Percentiles rank a stretch among this genome's conserved stretches.
Conservation (phyloP, 2,113 vertebrate genomes). For the Bambusicola thoracicus region DNA sequence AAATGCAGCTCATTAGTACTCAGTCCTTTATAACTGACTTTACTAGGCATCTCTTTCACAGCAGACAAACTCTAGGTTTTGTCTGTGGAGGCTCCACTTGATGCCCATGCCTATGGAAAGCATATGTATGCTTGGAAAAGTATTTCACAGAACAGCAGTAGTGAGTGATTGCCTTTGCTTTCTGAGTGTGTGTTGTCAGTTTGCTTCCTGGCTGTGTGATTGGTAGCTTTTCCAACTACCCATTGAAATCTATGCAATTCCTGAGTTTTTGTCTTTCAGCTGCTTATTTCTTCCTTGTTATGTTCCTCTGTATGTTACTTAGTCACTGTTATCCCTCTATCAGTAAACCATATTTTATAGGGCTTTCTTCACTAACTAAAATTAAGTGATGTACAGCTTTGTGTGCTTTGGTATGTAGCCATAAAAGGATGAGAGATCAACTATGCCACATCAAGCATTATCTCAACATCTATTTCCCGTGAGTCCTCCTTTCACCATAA, state of each 20-base stretch:
- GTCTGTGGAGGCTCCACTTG: not conserved
- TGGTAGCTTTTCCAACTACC: not conserved
- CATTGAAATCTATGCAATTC: not conserved
- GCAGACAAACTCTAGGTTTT: not conserved
- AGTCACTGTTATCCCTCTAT: not conserved
- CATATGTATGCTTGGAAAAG: rapidly evolving
- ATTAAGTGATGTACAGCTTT: not conserved
- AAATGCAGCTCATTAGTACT: not conserved
- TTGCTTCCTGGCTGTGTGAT: not conserved
- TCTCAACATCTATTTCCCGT: not conserved
- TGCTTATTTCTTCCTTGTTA: not conserved
- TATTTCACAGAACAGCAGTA: not conserved
- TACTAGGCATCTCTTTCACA: not conserved
- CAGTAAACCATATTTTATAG: not conserved
- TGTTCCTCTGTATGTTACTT: not conserved
- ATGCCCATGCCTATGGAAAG: not conserved
- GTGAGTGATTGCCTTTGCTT: not conserved
- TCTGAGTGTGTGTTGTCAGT: not conserved
- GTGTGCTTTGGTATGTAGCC: not conserved
- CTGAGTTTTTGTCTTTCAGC: not conserved
- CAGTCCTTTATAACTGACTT: not conserved
- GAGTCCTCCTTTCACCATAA: not conserved
- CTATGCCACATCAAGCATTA: not conserved
- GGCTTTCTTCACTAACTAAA: not conserved
- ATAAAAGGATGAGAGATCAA: not conserved